phyloP scores from a whole-genome alignment of 2,888 invertebrate species.

The Eumerus sabulonum region DNA sequence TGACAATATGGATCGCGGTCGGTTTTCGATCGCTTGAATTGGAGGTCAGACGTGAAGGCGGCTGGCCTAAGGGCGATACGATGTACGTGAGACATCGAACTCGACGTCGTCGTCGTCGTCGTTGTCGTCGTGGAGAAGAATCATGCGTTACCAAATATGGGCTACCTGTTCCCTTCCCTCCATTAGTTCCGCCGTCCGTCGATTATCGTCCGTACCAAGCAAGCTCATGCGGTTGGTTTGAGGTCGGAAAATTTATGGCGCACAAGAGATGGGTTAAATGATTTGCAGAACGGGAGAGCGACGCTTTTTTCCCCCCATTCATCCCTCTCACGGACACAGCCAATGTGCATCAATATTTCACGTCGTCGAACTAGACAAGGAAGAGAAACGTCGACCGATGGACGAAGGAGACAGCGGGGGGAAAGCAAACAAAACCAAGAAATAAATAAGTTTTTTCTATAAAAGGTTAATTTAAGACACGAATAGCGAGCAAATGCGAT shows the following conservation, averaged over 20 bases:
- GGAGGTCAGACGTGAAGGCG: conserved; percentile 61
- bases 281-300: conserved; percentile 61
- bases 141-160: conserved; percentile 69
- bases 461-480: conserved; percentile 70
- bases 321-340: background rate
- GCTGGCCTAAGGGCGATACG: conserved; percentile 61
- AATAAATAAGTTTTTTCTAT: conserved; percentile 68
- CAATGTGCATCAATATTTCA: conserved; percentile 52
- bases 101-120: conserved; percentile 6
- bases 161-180: conserved; percentile 52
- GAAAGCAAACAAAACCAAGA: conserved; percentile 10
- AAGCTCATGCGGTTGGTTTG: conserved; percentile 13
- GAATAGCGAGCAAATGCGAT: conserved; percentile 69
- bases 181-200: conserved; percentile 18
- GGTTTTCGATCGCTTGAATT: conserved; percentile 20
- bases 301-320: conserved; percentile 17
- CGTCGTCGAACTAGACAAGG: background rate
- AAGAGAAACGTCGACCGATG: no score
- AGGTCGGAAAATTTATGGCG: conserved; percentile 63
- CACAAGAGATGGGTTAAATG: conserved; percentile 67
- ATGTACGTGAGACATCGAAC: no score
- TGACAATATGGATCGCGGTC: conserved; percentile 48
- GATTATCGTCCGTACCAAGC: no score
- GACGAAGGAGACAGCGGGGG: conserved; percentile 13
- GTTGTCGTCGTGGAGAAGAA: conserved; percentile 33